Percentiles rank a stretch among this genome's conserved stretches.
Evolutionary conservation across 2,888 invertebrate genomes (phyloP).

Genomic region (Entomobrya multifasciata): DNA sequence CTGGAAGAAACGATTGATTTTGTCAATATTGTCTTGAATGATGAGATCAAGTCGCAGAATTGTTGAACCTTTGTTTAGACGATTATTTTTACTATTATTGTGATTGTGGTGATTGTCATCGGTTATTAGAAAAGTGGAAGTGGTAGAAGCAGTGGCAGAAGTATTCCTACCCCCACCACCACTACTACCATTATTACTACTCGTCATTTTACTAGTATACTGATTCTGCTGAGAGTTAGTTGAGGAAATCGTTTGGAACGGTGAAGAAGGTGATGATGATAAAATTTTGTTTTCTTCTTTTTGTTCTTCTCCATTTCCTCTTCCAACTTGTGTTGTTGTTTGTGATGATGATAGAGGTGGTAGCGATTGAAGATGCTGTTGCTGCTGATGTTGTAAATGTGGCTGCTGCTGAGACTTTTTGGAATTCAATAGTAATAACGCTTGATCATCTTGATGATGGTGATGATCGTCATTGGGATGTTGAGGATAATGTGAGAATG

Average conservation of each 20-base stretch:
- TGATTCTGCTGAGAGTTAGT: constrained; percentile 68
- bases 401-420: constrained; percentile 64
- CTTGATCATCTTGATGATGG: constrained; percentile 51
- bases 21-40: constrained; percentile 79
- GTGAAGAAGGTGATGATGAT: constrained; percentile 48
- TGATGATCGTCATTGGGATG: constrained; percentile 40
- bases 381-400: constrained; percentile 62
- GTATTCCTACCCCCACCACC: constrained; percentile 30
- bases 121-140: constrained; percentile 27
- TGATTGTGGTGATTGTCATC: constrained; percentile 34
- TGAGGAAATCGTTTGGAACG: constrained; percentile 61
- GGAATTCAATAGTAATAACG: constrained; percentile 69
- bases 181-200: constrained; percentile 53
- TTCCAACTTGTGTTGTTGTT: constrained; percentile 18
- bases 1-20: constrained; percentile 78
- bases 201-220: constrained; percentile 66
- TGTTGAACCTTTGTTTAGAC: constrained; percentile 75
- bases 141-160: background rate
- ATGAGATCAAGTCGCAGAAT: constrained; percentile 78
- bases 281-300: constrained; percentile 70
- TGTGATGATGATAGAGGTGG: constrained; percentile 47
- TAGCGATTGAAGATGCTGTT: constrained; percentile 57
- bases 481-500: constrained; percentile 20
- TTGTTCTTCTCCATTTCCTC: constrained; percentile 59
- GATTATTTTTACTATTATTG: constrained; percentile 61